Evolutionary conservation across 2,113 vertebrate species (phyloP), one percentile per base, ranked within the genome.

Genomic region (Hucho hucho): DNA sequence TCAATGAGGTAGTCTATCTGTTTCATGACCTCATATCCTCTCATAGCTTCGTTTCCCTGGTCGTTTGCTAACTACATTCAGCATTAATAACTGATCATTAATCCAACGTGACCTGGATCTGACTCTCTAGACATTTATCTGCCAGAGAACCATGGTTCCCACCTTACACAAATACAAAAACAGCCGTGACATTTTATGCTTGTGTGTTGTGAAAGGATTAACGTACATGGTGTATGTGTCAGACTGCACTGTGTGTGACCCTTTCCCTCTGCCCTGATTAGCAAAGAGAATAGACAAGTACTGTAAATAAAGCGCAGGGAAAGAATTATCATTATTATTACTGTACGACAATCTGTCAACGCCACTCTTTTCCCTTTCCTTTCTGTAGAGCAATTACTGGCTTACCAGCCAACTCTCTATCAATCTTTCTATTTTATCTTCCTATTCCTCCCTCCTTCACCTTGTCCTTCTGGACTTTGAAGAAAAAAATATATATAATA

Each of bases 261-360:
- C 64, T 65, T 65, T 26, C 20, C 26, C 26, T 13, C 64, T 65
- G 64, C 64, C 64, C 24, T 20, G 22, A 56, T 22, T 58, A 28
- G 49, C 11, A 59, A 25, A 69, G 37, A 43, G 64, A 49, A 16
- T 4, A 32, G 20, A 63, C 47, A 66, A n/a, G 16, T 25, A 26
- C 14, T 68, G 6, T 70, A 82, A 81, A 72, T 69, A 70, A 76
- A 67, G 72, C 7, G 12, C 61, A 78, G 72, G 73, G 49, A 67
- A 82, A 72, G 47, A 78, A 78, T 13, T 1, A 25, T 63, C 26
- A 49, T 76, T 74, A 74, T 66, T 24, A 53, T 69, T 53, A 72
- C 22, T 69, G 25, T 46, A 29, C 73, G 69, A 75, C 70, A 73
- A 59, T 75, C 65, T 68, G 24, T 75, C 78, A 74, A 29, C 67